A percentile compares a stretch with the other conserved stretches of the same genome.
Conservation (phyloP, 1,140 invertebrate species). For the Trissolcus basalis region DNA sequence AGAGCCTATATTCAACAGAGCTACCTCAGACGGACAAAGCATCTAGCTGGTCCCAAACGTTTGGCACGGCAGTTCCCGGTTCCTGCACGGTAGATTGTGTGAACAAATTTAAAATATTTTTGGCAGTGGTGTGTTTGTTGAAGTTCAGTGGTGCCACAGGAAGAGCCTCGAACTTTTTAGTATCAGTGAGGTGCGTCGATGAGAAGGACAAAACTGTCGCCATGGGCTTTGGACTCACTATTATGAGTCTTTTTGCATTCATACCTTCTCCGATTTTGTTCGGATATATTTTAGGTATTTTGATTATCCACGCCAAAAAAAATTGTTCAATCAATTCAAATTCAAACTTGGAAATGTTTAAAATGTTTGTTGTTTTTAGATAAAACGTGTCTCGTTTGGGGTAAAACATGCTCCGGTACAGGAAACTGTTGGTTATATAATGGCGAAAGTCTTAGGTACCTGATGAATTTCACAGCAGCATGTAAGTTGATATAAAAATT, state of each 20-base stretch:
- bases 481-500: slow-evolving; percentile 69
- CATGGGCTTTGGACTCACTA: slow-evolving; percentile 81
- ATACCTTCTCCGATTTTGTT: slow-evolving; percentile 85
- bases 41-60: slow-evolving; percentile 27
- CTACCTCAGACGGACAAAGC: slow-evolving; percentile 34
- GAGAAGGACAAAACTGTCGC: slow-evolving; percentile 84
- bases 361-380: slow-evolving; percentile 68
- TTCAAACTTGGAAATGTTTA: slow-evolving; percentile 28
- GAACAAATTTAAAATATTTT: slow-evolving; percentile 80
- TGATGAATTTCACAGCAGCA: slow-evolving; percentile 81
- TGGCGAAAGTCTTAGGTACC: slow-evolving; percentile 79
- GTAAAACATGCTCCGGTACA: slow-evolving; percentile 82
- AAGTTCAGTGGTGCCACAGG: slow-evolving; percentile 83
- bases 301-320: too few relatives aligned
- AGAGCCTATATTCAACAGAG: slow-evolving; percentile 39
- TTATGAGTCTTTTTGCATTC: slow-evolving; percentile 82
- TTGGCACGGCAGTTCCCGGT: slow-evolving; percentile 78
- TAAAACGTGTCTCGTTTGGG: slow-evolving; percentile 83
- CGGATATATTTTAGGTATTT: slow-evolving; percentile 83
- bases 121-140: slow-evolving; percentile 81
- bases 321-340: too few relatives aligned
- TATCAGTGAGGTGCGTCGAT: slow-evolving; percentile 82
- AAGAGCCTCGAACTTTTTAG: slow-evolving; percentile 82
- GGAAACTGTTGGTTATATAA: slow-evolving; percentile 87
- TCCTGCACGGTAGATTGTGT: slow-evolving; percentile 82